These are phyloP conservation scores for Prosapia bicincta DNA, from an alignment of 2,888 invertebrate species.

Conservation along the genomic window DNA sequence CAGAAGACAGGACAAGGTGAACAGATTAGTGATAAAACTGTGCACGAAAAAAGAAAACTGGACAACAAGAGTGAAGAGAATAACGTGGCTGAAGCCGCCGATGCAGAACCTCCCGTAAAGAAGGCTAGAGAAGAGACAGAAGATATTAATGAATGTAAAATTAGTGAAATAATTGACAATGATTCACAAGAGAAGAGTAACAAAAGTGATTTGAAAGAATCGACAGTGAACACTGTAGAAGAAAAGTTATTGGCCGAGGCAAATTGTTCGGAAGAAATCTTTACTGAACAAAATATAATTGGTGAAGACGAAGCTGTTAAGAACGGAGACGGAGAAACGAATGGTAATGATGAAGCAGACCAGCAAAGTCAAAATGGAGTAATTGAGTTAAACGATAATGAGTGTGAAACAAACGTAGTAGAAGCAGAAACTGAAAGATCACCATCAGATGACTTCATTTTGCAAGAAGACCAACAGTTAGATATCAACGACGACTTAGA, in stretches of 20 bases:
- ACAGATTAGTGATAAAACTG: background rate
- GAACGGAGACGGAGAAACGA: slow-evolving; percentile 24
- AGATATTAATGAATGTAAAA: background rate
- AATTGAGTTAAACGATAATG: slow-evolving; percentile 25
- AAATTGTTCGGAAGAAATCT: slow-evolving; percentile 7
- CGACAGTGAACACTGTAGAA: background rate
- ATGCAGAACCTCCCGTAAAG: background rate
- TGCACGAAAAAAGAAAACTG: background rate
- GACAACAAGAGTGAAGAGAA: background rate
- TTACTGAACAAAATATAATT: background rate
- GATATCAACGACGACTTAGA: slow-evolving; percentile 27
- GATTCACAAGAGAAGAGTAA: background rate
- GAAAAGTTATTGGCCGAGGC: background rate
- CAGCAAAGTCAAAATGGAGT: slow-evolving; percentile 31
- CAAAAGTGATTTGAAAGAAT: background rate
- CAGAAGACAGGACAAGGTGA: background rate
- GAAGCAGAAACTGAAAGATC: slow-evolving; percentile 22
- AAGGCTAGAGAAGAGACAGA: background rate
- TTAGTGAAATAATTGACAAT: background rate
- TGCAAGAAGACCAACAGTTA: slow-evolving; percentile 29
- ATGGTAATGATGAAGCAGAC: slow-evolving; percentile 20
- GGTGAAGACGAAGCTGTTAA: background rate
- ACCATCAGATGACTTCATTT: slow-evolving; percentile 17
- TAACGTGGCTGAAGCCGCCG: background rate
- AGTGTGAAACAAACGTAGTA: slow-evolving; percentile 9